Percentiles rank a stretch among this genome's conserved stretches.
phyloP scores from a whole-genome alignment of 2,797 vertebrate species.

The Micromesistius poutassou region DNA sequence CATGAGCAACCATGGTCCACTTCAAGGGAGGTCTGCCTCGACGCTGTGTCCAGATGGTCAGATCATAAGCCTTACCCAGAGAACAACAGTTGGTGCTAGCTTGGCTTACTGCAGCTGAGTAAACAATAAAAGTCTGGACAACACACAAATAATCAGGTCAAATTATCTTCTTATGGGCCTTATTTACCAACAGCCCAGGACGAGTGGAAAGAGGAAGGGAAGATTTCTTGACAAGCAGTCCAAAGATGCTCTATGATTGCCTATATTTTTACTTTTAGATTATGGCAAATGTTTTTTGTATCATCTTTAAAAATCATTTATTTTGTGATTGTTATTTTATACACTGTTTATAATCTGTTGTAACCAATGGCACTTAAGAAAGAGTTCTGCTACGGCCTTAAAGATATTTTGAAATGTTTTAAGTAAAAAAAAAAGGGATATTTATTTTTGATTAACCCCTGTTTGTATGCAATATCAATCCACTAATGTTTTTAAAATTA shows the following conservation, averaged over 20 bases:
- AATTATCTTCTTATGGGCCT: not conserved
- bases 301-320: constrained; percentile 26
- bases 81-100: not conserved
- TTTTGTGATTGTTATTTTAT: constrained; percentile 19
- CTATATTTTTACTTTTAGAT: not conserved
- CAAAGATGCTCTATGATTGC: not conserved
- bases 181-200: not conserved
- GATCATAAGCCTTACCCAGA: not conserved
- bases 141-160: not conserved
- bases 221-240: not conserved
- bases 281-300: not conserved
- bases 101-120: not conserved
- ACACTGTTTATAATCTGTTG: constrained; percentile 38
- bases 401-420: constrained; percentile 34
- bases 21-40: not conserved
- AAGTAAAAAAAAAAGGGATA: constrained; percentile 48
- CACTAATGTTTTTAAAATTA: not conserved
- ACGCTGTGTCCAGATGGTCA: constrained; percentile 12
- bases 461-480: constrained; percentile 10
- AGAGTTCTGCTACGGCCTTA: constrained; percentile 25
- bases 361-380: constrained; percentile 41
- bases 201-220: not conserved
- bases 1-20: not conserved
- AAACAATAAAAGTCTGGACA: not conserved
- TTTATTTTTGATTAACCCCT: constrained; percentile 52